These are phyloP conservation scores for Peromyscus maniculatus DNA, from an alignment of 2,113 vertebrate genomes.

Conservation along the genomic window DNA sequence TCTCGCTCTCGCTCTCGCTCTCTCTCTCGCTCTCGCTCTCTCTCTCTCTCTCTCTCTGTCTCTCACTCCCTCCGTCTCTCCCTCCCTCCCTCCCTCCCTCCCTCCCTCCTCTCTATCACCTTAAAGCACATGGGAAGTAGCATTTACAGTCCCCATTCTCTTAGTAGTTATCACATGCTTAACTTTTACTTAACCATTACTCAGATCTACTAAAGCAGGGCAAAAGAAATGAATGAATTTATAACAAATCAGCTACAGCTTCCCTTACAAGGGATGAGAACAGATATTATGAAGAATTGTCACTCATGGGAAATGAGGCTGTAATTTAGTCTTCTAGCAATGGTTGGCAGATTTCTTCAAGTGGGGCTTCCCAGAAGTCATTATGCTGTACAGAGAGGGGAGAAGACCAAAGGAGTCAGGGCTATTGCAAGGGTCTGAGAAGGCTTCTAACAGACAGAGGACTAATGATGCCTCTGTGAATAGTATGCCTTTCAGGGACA, in stretches of 20 bases:
- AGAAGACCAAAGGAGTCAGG: not conserved
- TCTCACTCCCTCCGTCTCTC: too few species aligned
- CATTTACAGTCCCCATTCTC: fast-evolving
- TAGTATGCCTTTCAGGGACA: not conserved
- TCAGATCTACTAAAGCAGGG: not conserved
- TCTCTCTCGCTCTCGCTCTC: not conserved
- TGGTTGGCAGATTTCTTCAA: not conserved
- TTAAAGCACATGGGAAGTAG: not conserved
- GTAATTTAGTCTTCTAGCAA: slow-evolving; percentile 7
- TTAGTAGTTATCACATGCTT: not conserved
- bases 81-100: too few species aligned
- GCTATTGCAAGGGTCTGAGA: not conserved
- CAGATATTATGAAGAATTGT: not conserved
- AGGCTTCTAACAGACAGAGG: not conserved
- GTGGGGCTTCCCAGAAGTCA: slow-evolving; percentile 14
- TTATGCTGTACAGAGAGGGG: not conserved
- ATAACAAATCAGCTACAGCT: not conserved
- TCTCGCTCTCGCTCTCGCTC: not conserved
- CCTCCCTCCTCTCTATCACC: not conserved
- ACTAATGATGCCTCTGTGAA: not conserved
- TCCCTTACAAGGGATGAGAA: not conserved
- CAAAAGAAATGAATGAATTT: not conserved
- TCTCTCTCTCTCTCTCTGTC: too few species aligned
- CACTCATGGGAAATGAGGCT: not conserved
- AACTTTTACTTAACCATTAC: not conserved